A percentile compares a stretch with the other conserved stretches of the same genome.
These are phyloP conservation scores for Ornithorhynchus anatinus DNA, from an alignment of 2,113 vertebrate genomes.

Conservation along the genomic window DNA sequence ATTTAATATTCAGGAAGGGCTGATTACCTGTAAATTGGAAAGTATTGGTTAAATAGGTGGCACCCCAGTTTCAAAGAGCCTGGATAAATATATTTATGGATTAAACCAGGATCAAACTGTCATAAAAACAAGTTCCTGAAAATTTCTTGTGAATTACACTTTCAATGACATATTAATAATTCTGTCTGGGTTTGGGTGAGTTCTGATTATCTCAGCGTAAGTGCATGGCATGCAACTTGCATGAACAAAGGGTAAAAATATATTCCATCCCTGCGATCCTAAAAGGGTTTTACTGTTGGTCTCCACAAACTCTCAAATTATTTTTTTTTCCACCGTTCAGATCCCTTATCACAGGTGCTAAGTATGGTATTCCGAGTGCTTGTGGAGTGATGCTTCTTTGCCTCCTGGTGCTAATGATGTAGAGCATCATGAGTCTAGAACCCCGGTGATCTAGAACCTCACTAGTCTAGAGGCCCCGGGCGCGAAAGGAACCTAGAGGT, in stretches of 20 bases:
- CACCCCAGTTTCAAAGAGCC: constrained; percentile 8
- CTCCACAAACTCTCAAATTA: background rate
- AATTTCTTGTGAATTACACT: constrained; percentile 3
- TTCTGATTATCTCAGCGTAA: background rate
- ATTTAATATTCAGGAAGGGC: constrained; percentile 34
- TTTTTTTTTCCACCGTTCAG: constrained; percentile 3
- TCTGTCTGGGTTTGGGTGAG: background rate
- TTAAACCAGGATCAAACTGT: background rate
- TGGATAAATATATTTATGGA: constrained; percentile 29
- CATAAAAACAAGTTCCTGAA: constrained; percentile 7
- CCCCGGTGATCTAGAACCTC: too few relatives aligned
- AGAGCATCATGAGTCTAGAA: too few relatives aligned
- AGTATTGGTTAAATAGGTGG: constrained; percentile 6
- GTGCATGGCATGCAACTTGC: background rate
- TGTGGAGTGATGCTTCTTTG: constrained; percentile 14
- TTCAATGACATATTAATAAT: background rate
- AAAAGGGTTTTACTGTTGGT: background rate
- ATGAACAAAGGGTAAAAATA: background rate
- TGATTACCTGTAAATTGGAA: constrained; percentile 19
- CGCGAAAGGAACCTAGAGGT: too few relatives aligned
- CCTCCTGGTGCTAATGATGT: background rate
- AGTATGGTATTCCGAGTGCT: constrained; percentile 1
- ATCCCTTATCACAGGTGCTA: background rate
- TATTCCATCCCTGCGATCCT: background rate
- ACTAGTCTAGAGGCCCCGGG: too few relatives aligned